Evolutionary conservation across 2,797 vertebrate species (phyloP), one percentile per base, ranked within the genome.

Genomic region (Triplophysa bombifrons): DNA sequence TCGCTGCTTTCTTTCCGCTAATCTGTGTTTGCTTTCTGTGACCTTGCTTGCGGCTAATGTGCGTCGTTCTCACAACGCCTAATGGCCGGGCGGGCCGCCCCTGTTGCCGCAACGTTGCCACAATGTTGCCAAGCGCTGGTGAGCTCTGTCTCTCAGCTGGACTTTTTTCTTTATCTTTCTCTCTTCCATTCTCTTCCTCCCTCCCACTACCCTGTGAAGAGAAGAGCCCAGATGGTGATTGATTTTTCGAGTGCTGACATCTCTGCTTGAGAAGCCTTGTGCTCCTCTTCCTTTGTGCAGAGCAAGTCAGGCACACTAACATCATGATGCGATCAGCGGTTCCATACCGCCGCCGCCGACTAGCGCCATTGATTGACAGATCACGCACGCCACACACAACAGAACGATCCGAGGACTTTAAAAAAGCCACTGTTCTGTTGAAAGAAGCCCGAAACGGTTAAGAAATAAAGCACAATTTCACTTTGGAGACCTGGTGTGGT

Each of bases 201-300:
- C 72, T 90, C 89, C 94, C 92, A 94, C 91, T 72, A 79, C 69
- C 75, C 82, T 75, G 72, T 73, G 84, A 94, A 94, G 95, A 96
- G 95, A 95, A 93, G 94, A 96, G 96, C 96, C 94, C 97, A 98
- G 97, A 99, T 98, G 98, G 96, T 96, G 96, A 98, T 96, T 96
- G 96, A 96, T 97, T 98, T 98, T 96, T 96, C 95, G 95, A 97
- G 96, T 95, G 96, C 96, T 96, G 96, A 98, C 96, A 97, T 96
- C 96, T 95, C 95, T 95, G 97, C 96, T 96, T 94, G 96, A 96
- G 95, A 96, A 96, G 93, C 95, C 96, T 90, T 96, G 88, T 87
- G 88, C 80, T 71, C 84, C 88, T 93, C 94, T 93, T 93, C 94
- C 96, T 98, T 98, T 97, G 96, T 98, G 95, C 95, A 89, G 93